Evolutionary conservation across 2,797 vertebrate genomes (phyloP).

Genomic region (Cynodonichthys magdalenae): DNA sequence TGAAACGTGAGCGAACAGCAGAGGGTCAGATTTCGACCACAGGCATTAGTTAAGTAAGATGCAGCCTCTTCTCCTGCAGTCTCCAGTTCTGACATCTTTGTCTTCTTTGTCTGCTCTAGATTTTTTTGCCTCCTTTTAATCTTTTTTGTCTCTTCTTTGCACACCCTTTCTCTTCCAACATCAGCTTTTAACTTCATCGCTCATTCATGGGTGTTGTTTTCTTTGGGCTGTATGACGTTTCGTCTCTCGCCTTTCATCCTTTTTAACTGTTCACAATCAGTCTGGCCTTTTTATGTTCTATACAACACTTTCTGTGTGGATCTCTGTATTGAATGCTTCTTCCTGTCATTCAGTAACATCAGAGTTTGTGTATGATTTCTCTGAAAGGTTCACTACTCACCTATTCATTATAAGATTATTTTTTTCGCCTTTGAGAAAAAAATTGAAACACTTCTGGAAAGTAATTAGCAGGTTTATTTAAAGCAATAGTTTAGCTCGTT

Average conservation of each 20-base stretch:
- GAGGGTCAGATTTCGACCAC: conserved; percentile 58
- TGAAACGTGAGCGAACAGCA: conserved; percentile 51
- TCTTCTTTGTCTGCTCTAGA: conserved; percentile 40
- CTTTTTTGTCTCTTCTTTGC: conserved; percentile 12
- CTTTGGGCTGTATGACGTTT: conserved; percentile 27
- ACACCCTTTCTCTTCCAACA: conserved; percentile 18
- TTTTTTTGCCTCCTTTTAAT: conserved; percentile 30
- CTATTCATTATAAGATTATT: too few relatives aligned
- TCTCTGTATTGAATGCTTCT: conserved; percentile 13
- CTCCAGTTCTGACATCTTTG: conserved; percentile 38
- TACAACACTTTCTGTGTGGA: not conserved
- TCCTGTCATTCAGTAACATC: conserved; percentile 44
- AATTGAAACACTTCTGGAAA: too few relatives aligned
- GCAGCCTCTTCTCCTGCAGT: conserved; percentile 48
- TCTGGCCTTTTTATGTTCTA: conserved; percentile 34
- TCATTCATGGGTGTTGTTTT: conserved; percentile 25
- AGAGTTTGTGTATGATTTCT: conserved; percentile 24
- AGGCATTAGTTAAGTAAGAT: conserved; percentile 54
- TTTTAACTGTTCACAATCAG: not conserved
- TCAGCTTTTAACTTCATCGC: conserved; percentile 6
- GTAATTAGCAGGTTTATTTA: too few relatives aligned
- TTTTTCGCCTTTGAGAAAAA: too few relatives aligned
- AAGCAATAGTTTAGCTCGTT: too few relatives aligned
- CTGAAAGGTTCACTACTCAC: not conserved
- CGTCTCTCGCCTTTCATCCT: conserved; percentile 22